phyloP scores from a whole-genome alignment of 2,797 vertebrate genomes.

The Craterocephalus amniculus region DNA sequence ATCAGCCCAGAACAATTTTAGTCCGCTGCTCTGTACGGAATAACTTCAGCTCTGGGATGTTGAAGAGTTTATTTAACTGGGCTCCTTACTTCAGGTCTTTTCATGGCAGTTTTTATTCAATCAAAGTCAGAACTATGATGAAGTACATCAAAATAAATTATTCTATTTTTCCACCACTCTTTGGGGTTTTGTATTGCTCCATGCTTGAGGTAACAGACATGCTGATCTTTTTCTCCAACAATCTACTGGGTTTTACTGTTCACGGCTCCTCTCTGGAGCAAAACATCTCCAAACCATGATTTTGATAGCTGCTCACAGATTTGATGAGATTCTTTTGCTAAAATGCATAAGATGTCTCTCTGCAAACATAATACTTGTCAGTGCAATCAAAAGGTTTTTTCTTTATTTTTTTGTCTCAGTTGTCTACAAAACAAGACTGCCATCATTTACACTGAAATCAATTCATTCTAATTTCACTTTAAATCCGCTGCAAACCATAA shows the following conservation, averaged over 20 bases:
- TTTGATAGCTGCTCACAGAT: neutral
- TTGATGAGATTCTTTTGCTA: neutral
- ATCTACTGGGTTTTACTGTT: neutral
- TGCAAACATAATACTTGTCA: neutral
- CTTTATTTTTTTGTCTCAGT: neutral
- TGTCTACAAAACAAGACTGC: neutral
- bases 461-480: neutral
- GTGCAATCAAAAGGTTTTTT: neutral
- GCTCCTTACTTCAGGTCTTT: neutral
- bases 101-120: neutral
- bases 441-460: too few relatives aligned
- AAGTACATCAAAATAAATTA: neutral
- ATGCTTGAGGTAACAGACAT: neutral
- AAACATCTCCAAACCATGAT: neutral
- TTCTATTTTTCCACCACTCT: neutral
- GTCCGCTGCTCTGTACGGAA: neutral
- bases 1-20: neutral
- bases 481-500: neutral
- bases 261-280: neutral
- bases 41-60: neutral
- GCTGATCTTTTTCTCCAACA: neutral
- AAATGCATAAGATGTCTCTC: neutral
- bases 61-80: neutral
- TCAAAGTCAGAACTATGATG: too few relatives aligned
- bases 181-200: neutral